Base-by-base conservation (phyloP, 2,888 invertebrate species). In the Tenthredo scrophulariae region DNA sequence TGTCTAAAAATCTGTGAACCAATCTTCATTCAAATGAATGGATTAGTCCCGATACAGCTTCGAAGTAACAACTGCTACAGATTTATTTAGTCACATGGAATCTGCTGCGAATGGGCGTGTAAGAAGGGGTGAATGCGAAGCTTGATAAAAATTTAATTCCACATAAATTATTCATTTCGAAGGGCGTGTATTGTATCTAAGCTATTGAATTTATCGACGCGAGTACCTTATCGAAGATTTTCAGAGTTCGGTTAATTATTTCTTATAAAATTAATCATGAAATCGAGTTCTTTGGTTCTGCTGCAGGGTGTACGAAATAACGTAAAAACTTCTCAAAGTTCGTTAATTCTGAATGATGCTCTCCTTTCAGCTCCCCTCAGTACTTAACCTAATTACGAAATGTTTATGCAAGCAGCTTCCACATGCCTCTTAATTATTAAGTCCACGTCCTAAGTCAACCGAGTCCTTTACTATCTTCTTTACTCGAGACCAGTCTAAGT, bases 391-490 rank as follows among this genome's bases (percentile, higher is more conserved):
- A 87, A 88, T 89, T 89, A 87, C 86, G 37, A 85, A 29, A 86
- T 90, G 88, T 89, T 89, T 90, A 87, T 88, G 85, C 87, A 87
- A 84, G 87, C 67, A 4, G 87, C 88, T 88, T 89, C 88, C 85
- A 85, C 86, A 86, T 86, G 83, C 86, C 86, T 88, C 85, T 89
- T 89, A 90, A 89, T 90, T 90, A 89, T 88, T 85, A 88, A 88
- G 88, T 88, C 87, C 85, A 86, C 88, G 87, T 89, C 89, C 89
- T 89, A 89, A 89, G 88, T 89, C 88, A 90, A 89, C 89, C 85
- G 82, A 43, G 29, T 70, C 62, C 70, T 65, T 67, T 83, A 40
- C 37, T 15, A 26, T 80, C 80, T 37, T 62, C 62, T 62, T 80
- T 10, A 18, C 15, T 10, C 58, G 58, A 50, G 22, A 50, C 10